A percentile compares a stretch with the other conserved stretches of the same genome.
These are phyloP conservation scores for Microvelia longipes DNA, from an alignment of 1,140 invertebrate species.

Conservation along the genomic window DNA sequence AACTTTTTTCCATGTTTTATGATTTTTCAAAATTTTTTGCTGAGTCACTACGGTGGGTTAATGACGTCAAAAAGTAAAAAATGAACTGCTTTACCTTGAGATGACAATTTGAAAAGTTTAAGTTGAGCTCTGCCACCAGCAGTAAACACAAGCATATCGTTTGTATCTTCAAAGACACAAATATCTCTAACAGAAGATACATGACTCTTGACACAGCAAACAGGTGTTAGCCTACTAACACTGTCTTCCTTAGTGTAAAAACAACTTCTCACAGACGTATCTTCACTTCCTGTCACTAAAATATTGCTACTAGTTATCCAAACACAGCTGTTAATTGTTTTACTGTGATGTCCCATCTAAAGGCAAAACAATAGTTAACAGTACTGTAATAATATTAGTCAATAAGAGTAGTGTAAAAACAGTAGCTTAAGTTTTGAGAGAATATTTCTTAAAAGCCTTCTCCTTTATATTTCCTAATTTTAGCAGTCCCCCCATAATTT, in stretches of 20 bases:
- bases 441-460: too few species aligned
- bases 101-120: neutral
- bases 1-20: too few species aligned
- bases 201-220: neutral
- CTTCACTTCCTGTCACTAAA: neutral
- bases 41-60: neutral
- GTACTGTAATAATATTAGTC: too few species aligned
- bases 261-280: neutral
- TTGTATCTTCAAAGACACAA: neutral
- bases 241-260: too few species aligned
- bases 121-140: neutral
- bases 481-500: too few species aligned
- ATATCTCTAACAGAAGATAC: neutral
- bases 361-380: too few species aligned
- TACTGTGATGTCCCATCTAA: neutral
- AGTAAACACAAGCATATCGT: neutral
- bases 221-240: neutral
- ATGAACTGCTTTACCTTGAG: neutral
- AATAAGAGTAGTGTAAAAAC: too few species aligned
- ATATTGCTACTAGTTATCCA: neutral
- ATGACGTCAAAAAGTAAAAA: neutral
- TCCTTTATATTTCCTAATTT: too few species aligned
- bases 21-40: neutral
- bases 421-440: too few species aligned
- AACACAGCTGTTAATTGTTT: neutral